Evolutionary conservation across 2,113 vertebrate species (phyloP), one percentile per base, ranked within the genome.

Genomic region (Pica pica): DNA sequence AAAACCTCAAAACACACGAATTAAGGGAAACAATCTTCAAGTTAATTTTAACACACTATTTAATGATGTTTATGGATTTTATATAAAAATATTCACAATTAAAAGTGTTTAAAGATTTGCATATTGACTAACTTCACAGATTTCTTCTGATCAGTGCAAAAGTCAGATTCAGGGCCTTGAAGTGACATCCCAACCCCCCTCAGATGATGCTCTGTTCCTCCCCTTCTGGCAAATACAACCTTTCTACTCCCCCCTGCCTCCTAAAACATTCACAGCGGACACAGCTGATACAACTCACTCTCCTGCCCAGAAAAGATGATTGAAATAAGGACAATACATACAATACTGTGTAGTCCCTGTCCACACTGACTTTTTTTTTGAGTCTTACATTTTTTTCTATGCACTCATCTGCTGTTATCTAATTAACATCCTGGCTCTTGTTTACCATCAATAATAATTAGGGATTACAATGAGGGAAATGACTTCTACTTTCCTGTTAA

Each of bases 1-100:
- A 79, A 83, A 84, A 11, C 1, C 0, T 8, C 12, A 9, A 74
- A 50, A 8, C 5, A 26, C 0, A 1, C 41, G 23, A 47, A 49
- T 70, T 65, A 75, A 55, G 10, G 21, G 19, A 60, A 93, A 75
- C 3, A 31, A 84, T 44, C 27, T 47, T 59, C 49, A 35, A 47
- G 22, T 39, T 69, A 14, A 67, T 63, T 86, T 77, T 55, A 78
- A 85, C 13, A 15, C 15, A 21, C 8, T 49, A 24, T 11, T 76
- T 39, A 65, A 50, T 11, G 9, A 30, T 11, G 4, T 16, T 69
- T 26, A 69, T 20, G 10, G 22, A 70, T 70, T 89, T 13, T 19
- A 11, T 24, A 28, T 52, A 65, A 16, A 74, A 27, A n/a, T 23
- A 31, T 8, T 13, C 30, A 37, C 8, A 61, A 55, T 14, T 70